Conservation (phyloP, 1,140 invertebrate species). For the Hyposmocoma kahamanoa region DNA sequence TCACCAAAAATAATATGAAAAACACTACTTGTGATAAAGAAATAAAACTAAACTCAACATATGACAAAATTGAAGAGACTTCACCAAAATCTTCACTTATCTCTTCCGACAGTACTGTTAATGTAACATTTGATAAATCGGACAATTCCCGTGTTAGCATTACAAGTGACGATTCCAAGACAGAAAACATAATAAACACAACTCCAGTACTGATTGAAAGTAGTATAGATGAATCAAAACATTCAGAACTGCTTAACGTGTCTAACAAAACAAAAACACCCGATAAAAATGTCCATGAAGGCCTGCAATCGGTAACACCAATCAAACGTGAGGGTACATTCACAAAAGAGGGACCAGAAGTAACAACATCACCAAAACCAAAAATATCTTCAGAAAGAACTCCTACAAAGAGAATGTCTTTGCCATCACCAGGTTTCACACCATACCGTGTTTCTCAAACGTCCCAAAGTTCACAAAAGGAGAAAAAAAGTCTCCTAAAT, state of each 20-base stretch:
- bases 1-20: too few species aligned
- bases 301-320: constrained; percentile 18
- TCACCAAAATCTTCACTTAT: constrained; percentile 33
- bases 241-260: too few species aligned
- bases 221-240: constrained; percentile 38
- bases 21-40: constrained; percentile 21
- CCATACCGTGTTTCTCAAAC: constrained; percentile 38
- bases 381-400: constrained; percentile 18
- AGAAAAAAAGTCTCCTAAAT: constrained; percentile 42
- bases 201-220: constrained; percentile 55
- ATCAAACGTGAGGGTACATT: constrained; percentile 53
- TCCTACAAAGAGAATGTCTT: constrained; percentile 34
- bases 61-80: constrained; percentile 17
- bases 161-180: constrained; percentile 45
- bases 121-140: constrained; percentile 31
- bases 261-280: too few species aligned
- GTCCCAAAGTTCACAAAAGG: constrained; percentile 10
- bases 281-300: too few species aligned
- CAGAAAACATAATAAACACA: constrained; percentile 40
- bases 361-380: constrained; percentile 7
- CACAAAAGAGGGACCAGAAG: constrained; percentile 39
- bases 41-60: constrained; percentile 21
- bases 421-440: constrained; percentile 53
- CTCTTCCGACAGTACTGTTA: constrained; percentile 32
- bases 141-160: constrained; percentile 44